Conservation (phyloP, 2,113 vertebrate species). For the Phocoena phocoena region DNA sequence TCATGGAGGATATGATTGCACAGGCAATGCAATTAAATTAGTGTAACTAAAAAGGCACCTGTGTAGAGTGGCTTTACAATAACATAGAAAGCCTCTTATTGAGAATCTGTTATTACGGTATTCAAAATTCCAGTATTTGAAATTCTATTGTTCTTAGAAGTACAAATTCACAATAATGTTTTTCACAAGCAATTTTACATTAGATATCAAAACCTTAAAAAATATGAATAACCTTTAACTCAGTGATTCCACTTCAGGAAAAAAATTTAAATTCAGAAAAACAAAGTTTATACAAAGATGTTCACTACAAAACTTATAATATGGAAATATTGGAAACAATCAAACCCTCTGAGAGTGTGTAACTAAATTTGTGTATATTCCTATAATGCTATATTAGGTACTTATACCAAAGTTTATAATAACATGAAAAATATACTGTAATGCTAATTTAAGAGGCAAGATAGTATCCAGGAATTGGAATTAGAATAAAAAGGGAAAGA, state of each 20-base stretch:
- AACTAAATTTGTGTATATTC: not conserved
- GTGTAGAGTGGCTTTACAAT: not conserved
- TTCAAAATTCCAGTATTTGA: conserved; percentile 10
- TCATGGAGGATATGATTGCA: not conserved
- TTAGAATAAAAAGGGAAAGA: not conserved
- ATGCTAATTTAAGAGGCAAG: not conserved
- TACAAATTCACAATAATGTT: not conserved
- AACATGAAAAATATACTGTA: not conserved
- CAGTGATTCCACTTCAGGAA: not conserved
- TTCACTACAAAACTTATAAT: not conserved
- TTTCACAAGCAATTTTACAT: conserved; percentile 22
- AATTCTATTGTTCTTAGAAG: not conserved
- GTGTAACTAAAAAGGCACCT: not conserved
- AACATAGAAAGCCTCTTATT: not conserved
- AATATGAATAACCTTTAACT: not conserved
- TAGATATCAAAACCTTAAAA: not conserved
- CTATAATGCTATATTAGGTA: not conserved
- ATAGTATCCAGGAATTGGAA: not conserved
- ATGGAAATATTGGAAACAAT: not conserved
- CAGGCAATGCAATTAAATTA: not conserved
- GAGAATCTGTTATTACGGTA: not conserved
- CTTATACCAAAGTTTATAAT: not conserved
- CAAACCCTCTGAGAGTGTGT: not conserved
- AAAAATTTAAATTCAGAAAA: not conserved
- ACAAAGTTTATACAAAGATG: not conserved